Conservation (phyloP, 2,888 invertebrate species). For the Luperina nickerlii region DNA sequence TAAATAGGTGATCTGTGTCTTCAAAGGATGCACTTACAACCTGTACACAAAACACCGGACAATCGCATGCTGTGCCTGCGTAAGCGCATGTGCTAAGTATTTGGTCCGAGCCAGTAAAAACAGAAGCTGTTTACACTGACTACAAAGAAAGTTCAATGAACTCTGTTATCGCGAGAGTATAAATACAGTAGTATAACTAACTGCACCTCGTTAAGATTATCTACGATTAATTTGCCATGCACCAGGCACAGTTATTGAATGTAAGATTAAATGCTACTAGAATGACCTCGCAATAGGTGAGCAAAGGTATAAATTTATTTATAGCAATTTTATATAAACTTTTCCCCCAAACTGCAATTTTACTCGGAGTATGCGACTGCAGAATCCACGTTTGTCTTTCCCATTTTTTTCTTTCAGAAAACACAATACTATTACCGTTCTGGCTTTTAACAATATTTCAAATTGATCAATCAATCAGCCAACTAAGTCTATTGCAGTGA, state of each 20-base stretch:
- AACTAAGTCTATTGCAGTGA: neutral
- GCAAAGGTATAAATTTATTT: neutral
- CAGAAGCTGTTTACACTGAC: constrained; percentile 45
- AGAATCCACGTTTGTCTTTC: neutral
- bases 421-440: neutral
- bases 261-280: neutral
- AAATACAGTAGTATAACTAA: constrained; percentile 23
- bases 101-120: constrained; percentile 38
- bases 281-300: neutral
- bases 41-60: constrained; percentile 9
- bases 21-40: constrained; percentile 15
- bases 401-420: neutral
- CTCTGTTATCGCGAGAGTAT: constrained; percentile 63
- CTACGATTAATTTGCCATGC: constrained; percentile 39
- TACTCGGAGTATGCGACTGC: neutral
- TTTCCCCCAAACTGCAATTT: neutral
- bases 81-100: constrained; percentile 33
- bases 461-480: neutral
- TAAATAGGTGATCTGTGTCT: constrained; percentile 16
- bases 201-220: constrained; percentile 44
- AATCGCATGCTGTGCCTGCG: constrained; percentile 18
- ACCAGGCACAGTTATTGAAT: constrained; percentile 1
- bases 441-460: neutral
- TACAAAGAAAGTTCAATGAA: constrained; percentile 58
- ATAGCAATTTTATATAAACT: neutral